Conservation (phyloP, 2,797 vertebrate species). For the Enteromius anoplus region DNA sequence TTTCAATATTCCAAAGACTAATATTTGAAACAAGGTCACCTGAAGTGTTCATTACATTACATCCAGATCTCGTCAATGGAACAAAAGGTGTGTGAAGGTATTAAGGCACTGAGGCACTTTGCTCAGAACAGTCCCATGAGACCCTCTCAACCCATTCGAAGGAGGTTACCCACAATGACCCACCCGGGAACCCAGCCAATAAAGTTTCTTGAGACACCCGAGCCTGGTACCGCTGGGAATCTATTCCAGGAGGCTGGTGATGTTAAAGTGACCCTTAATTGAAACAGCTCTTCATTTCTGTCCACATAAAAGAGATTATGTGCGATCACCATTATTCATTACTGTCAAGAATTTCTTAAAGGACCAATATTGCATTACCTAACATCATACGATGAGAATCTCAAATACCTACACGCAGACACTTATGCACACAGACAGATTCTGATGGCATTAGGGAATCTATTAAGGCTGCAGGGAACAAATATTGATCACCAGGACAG, state of each 20-base stretch:
- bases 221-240: constrained; percentile 10
- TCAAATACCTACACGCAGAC: not conserved
- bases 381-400: not conserved
- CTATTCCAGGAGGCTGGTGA: constrained; percentile 12
- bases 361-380: constrained; percentile 2
- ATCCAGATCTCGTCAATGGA: not conserved
- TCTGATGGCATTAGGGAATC: not conserved
- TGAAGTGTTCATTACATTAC: constrained; percentile 8
- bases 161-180: constrained; percentile 22
- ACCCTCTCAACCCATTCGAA: constrained; percentile 15
- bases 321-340: constrained; percentile 4
- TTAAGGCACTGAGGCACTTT: not conserved
- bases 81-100: constrained; percentile 6
- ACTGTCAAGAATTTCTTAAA: constrained; percentile 10
- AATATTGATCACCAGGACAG: not conserved
- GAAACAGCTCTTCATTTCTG: constrained; percentile 25
- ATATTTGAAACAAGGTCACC: not conserved
- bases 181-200: constrained; percentile 24
- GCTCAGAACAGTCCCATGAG: not conserved
- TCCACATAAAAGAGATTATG: constrained; percentile 34
- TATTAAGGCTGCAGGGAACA: not conserved
- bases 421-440: constrained; percentile 2
- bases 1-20: constrained; percentile 12
- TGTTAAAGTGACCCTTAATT: constrained; percentile 33
- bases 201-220: constrained; percentile 22